These are phyloP conservation scores for Drosophila novamexicana DNA, from an alignment of 1,140 invertebrate genomes.

Conservation along the genomic window DNA sequence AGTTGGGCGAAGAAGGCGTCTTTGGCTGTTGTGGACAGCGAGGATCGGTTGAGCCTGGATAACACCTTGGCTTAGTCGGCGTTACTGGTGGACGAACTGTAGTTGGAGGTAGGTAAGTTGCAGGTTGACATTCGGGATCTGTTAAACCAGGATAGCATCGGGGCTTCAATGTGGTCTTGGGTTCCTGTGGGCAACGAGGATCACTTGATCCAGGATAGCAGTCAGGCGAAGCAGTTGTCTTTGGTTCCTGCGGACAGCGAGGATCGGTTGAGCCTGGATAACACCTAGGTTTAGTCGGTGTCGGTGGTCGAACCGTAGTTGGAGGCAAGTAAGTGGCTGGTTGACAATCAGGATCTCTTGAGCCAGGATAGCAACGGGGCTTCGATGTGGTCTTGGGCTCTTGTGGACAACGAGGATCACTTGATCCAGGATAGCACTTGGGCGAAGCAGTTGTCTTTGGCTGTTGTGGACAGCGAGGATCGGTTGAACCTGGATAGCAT, in stretches of 20 bases:
- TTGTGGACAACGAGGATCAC: no score
- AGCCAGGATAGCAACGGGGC: no score
- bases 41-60: conserved; percentile 85
- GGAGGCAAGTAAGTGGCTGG: no score
- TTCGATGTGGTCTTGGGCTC: no score
- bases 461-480: conserved; percentile 23
- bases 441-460: no score
- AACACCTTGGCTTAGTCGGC: conserved; percentile 75
- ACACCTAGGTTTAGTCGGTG: background rate
- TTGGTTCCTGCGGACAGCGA: conserved; percentile 18
- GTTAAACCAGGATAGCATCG: conserved; percentile 84
- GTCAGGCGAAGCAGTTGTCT: conserved; percentile 41
- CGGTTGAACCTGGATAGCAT: conserved; percentile 51
- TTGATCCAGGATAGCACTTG: no score
- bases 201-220: conserved; percentile 84
- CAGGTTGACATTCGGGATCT: conserved; percentile 80
- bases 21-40: conserved; percentile 70
- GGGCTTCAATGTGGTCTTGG: conserved; percentile 39
- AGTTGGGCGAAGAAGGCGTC: conserved; percentile 55
- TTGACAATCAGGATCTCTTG: no score
- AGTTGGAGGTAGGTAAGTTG: conserved; percentile 59
- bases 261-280: conserved; percentile 34
- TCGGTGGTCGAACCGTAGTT: no score
- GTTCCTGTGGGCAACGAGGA: conserved; percentile 74
- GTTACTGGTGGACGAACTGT: conserved; percentile 44